These are phyloP conservation scores for Scotopteryx bipunctaria DNA, from an alignment of 2,888 invertebrate genomes.

Conservation along the genomic window DNA sequence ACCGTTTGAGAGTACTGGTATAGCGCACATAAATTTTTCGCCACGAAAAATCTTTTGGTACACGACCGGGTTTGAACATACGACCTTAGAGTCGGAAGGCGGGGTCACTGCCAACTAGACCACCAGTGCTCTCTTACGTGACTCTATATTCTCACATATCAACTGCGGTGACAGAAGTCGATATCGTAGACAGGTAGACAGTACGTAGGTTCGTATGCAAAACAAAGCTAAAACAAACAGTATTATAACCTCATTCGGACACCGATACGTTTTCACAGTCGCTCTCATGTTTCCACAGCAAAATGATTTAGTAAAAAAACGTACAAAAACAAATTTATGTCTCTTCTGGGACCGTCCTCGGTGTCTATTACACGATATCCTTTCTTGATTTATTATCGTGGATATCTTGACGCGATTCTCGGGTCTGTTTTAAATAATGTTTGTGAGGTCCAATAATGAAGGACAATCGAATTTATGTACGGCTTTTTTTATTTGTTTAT, in stretches of 20 bases:
- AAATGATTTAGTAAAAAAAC: slow-evolving; percentile 74
- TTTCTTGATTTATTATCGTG: slow-evolving; percentile 74
- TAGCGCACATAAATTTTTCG: no score
- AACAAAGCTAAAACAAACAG: slow-evolving; percentile 29
- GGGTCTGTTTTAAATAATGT: slow-evolving; percentile 58
- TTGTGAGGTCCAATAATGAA: slow-evolving; percentile 63
- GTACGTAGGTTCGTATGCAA: not conserved
- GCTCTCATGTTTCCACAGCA: slow-evolving; percentile 54
- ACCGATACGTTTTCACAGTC: slow-evolving; percentile 44
- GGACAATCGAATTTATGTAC: slow-evolving; percentile 31
- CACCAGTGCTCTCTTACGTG: no score
- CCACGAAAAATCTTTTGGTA: no score
- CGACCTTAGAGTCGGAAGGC: no score
- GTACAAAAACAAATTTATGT: slow-evolving; percentile 76
- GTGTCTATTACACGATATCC: slow-evolving; percentile 80
- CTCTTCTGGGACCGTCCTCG: slow-evolving; percentile 67
- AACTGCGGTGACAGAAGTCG: no score
- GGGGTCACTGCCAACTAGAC: no score
- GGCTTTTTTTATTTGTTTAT: slow-evolving; percentile 29
- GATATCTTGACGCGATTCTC: slow-evolving; percentile 53
- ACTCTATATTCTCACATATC: no score
- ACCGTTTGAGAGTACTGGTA: no score
- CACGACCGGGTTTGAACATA: no score
- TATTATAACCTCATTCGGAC: slow-evolving; percentile 57
- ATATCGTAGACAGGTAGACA: not conserved